Evolutionary conservation across 64 coral and sea anemone species (phyloP).

Genomic region (Platygyra sinensis): DNA sequence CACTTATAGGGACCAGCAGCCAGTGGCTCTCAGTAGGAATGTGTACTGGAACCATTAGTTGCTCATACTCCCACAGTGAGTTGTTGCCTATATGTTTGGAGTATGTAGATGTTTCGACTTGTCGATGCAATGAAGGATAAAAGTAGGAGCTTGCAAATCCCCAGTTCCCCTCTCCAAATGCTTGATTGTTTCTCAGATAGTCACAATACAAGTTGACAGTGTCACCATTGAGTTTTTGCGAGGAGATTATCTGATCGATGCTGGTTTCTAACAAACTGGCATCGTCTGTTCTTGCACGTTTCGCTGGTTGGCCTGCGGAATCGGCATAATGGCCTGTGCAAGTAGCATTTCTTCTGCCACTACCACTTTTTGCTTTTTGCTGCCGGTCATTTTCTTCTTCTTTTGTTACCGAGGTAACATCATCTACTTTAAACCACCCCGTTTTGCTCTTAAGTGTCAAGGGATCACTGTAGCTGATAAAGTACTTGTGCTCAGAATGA

Average conservation of each 20-base stretch:
- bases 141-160: too few species aligned
- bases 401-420: conserved; percentile 15
- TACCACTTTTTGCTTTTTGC: too few species aligned
- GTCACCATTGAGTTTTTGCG: conserved; percentile 19
- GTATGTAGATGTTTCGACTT: conserved; percentile 8
- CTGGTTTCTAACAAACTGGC: too few species aligned
- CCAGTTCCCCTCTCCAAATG: not conserved
- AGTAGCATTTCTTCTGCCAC: too few species aligned
- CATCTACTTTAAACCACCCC: too few species aligned
- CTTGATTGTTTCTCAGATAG: not conserved
- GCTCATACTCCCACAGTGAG: too few species aligned
- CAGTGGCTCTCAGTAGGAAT: too few species aligned
- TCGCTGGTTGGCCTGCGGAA: too few species aligned
- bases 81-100: conserved; percentile 11
- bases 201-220: conserved; percentile 43
- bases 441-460: not conserved
- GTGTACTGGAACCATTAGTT: conserved; percentile 20
- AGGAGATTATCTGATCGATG: not conserved
- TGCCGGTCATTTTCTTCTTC: conserved; percentile 41
- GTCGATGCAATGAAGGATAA: too few species aligned
- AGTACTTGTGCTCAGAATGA: too few species aligned
- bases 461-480: not conserved
- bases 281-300: too few species aligned
- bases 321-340: not conserved
- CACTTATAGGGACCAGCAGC: conserved; percentile 12